A percentile compares a stretch with the other conserved stretches of the same genome.
phyloP scores from a whole-genome alignment of 2,113 vertebrate genomes.

The Butorides virescens region DNA sequence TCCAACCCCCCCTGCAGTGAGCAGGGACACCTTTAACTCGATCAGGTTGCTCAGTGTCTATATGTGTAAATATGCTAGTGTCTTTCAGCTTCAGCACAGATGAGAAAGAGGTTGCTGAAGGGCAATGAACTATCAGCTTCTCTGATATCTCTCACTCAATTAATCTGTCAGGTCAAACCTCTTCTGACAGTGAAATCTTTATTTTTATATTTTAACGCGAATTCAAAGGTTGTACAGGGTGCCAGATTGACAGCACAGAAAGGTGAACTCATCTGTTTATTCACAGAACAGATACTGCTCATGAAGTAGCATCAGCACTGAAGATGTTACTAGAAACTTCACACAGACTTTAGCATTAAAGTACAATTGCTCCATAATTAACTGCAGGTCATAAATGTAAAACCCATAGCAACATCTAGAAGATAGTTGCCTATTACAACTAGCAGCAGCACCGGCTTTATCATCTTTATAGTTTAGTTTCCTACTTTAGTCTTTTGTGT shows the following conservation, averaged over 20 bases:
- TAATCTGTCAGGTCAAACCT: neutral
- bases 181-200: slow-evolving; percentile 24
- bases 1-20: too few species aligned
- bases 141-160: neutral
- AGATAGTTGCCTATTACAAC: neutral
- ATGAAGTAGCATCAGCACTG: neutral
- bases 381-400: neutral
- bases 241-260: neutral
- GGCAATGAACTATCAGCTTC: neutral
- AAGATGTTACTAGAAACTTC: neutral
- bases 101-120: neutral
- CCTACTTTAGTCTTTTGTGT: neutral
- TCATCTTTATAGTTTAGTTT: neutral
- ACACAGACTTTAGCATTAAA: neutral
- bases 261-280: neutral
- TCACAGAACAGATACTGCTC: neutral
- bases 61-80: neutral
- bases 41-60: too few species aligned
- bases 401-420: neutral
- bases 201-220: neutral
- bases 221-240: neutral
- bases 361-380: neutral
- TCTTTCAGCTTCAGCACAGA: neutral
- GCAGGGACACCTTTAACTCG: too few species aligned
- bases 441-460: neutral